These are phyloP conservation scores for Oreortyx pictus DNA, from an alignment of 2,797 vertebrate genomes.

Conservation along the genomic window DNA sequence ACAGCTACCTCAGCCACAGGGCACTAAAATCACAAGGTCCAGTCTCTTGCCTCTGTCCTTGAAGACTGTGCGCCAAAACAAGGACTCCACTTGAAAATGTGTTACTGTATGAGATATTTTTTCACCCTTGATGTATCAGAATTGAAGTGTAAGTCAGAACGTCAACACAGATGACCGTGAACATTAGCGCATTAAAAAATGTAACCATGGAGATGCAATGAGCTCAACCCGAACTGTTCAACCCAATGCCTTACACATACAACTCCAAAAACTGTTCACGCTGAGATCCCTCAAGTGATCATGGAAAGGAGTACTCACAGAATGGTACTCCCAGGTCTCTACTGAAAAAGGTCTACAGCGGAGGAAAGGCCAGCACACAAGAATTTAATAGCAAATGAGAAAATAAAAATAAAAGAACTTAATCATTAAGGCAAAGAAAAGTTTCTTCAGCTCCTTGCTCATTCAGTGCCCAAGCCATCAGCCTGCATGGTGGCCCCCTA, in stretches of 20 bases:
- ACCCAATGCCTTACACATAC: too few species aligned
- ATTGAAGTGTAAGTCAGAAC: not conserved
- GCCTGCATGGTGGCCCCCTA: fast-evolving
- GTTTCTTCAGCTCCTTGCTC: not conserved
- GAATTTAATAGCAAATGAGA: not conserved
- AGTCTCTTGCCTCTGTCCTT: not conserved
- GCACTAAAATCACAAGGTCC: not conserved
- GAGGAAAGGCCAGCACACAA: not conserved
- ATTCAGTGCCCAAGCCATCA: not conserved
- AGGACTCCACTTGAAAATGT: not conserved
- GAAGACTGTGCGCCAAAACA: not conserved
- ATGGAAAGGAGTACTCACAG: not conserved
- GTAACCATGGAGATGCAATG: too few species aligned
- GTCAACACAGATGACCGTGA: not conserved
- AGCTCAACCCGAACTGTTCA: too few species aligned
- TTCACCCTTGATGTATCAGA: not conserved
- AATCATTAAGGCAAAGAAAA: not conserved
- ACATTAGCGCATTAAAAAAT: not conserved
- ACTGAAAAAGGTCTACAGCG: not conserved
- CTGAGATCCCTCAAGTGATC: not conserved
- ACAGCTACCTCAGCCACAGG: not conserved
- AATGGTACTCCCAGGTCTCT: not conserved
- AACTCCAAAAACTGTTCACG: fast-evolving
- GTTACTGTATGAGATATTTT: not conserved
- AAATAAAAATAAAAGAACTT: not conserved